Percentiles rank a stretch among this genome's conserved stretches.
Conservation (phyloP, 2,888 invertebrate genomes). For the Dynastes grantii region DNA sequence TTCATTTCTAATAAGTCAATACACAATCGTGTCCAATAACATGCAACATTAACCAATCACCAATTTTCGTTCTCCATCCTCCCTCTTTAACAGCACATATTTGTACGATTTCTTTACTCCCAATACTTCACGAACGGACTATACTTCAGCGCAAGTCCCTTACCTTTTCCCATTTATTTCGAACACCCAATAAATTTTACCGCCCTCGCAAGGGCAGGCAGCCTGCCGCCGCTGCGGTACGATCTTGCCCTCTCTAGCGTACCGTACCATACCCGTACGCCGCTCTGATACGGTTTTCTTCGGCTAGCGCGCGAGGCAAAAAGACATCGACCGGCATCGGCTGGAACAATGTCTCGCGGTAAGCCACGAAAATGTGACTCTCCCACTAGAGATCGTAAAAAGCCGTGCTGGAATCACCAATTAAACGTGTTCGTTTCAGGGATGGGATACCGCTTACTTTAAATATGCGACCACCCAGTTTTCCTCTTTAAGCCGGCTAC, state of each 20-base stretch:
- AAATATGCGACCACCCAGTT: constrained; percentile 46
- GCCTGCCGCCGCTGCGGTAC: constrained; percentile 27
- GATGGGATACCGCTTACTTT: constrained; percentile 32
- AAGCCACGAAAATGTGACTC: constrained; percentile 33
- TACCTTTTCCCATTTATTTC: constrained; percentile 55
- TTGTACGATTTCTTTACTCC: no score
- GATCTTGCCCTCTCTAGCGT: constrained; percentile 23
- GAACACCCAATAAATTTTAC: constrained; percentile 56
- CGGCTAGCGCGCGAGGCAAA: constrained; percentile 48
- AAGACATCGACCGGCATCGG: constrained; percentile 18
- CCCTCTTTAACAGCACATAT: no score
- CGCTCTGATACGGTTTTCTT: background rate
- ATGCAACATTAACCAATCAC: no score
- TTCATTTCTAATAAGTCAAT: no score
- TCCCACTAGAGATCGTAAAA: constrained; percentile 39
- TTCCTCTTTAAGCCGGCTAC: background rate
- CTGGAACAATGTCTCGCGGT: constrained; percentile 30
- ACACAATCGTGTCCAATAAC: no score
- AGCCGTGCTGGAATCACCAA: constrained; percentile 36
- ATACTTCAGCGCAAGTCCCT: constrained; percentile 18
- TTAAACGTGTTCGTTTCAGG: constrained; percentile 42
- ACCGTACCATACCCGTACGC: constrained; percentile 42
- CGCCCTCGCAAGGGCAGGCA: constrained; percentile 48
- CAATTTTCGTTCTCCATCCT: no score
- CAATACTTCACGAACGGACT: constrained; percentile 3